phyloP scores from a whole-genome alignment of 2,888 invertebrate species.

The Gastracanthus pulcherrimus region DNA sequence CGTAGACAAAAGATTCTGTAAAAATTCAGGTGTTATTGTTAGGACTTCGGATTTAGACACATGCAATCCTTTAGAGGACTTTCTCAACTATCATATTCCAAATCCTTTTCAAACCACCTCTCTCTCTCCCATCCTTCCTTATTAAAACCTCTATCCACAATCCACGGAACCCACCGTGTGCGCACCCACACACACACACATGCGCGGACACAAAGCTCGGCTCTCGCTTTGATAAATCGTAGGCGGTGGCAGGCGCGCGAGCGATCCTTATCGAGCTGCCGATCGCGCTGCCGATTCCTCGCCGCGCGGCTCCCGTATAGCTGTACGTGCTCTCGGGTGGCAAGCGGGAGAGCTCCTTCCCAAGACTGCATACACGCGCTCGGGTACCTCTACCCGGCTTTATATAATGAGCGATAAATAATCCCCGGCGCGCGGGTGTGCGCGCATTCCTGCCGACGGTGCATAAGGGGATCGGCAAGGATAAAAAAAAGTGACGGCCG shows the following conservation, averaged over 20 bases:
- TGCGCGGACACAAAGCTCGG: slow-evolving; percentile 51
- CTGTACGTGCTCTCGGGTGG: slow-evolving; percentile 54
- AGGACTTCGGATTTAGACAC: too few relatives aligned
- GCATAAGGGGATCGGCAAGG: neutral
- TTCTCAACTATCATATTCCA: too few relatives aligned
- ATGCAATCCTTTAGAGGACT: too few relatives aligned
- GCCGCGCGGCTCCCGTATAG: slow-evolving; percentile 45
- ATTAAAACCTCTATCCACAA: too few relatives aligned
- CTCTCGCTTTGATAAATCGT: slow-evolving; percentile 70
- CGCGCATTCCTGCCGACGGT: slow-evolving; percentile 25
- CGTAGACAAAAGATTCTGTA: too few relatives aligned
- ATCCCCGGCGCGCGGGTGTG: slow-evolving; percentile 64
- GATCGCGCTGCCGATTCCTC: slow-evolving; percentile 68
- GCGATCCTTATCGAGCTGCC: slow-evolving; percentile 65
- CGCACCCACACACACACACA: neutral
- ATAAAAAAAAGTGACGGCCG: slow-evolving; percentile 18
- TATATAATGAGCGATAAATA: slow-evolving; percentile 74
- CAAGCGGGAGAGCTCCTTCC: too few relatives aligned
- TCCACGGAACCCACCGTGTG: neutral
- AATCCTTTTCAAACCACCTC: too few relatives aligned
- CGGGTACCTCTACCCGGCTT: slow-evolving; percentile 60
- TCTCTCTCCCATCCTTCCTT: too few relatives aligned
- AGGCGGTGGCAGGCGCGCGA: slow-evolving; percentile 62
- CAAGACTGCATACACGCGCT: too few relatives aligned
- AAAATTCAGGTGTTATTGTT: too few relatives aligned